A percentile compares a stretch with the other conserved stretches of the same genome.
phyloP scores from a whole-genome alignment of 2,888 invertebrate species.

The Drosophila limbata region DNA sequence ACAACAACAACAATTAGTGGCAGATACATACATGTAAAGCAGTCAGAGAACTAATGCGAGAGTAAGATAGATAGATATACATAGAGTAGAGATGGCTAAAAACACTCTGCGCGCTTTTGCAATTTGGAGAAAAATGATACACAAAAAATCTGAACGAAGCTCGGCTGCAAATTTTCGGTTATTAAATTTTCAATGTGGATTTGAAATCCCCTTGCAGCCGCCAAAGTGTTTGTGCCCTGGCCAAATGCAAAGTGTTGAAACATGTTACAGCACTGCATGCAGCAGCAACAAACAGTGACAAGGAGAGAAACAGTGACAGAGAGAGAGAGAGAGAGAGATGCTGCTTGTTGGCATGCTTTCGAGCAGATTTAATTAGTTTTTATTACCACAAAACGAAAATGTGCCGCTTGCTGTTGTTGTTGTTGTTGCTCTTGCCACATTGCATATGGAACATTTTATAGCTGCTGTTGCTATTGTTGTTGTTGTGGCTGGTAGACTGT shows the following conservation, averaged over 20 bases:
- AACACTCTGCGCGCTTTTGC: slow-evolving; percentile 37
- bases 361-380: slow-evolving; percentile 69
- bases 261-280: slow-evolving; percentile 61
- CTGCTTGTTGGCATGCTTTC: slow-evolving; percentile 54
- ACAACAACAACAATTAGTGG: slow-evolving; percentile 32
- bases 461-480: slow-evolving; percentile 1
- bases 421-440: slow-evolving; percentile 18
- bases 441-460: slow-evolving; percentile 17
- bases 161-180: slow-evolving; percentile 68
- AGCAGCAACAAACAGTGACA: slow-evolving; percentile 14
- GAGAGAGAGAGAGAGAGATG: background rate
- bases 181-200: slow-evolving; percentile 79
- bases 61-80: slow-evolving; percentile 15
- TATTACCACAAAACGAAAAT: slow-evolving; percentile 44
- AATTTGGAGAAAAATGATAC: slow-evolving; percentile 37
- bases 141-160: slow-evolving; percentile 32
- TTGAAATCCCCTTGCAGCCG: slow-evolving; percentile 57
- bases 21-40: slow-evolving; percentile 18
- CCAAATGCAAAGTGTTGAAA: slow-evolving; percentile 75
- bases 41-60: background rate
- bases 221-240: slow-evolving; percentile 39
- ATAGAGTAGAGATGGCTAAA: slow-evolving; percentile 3
- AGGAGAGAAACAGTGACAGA: background rate
- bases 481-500: slow-evolving; percentile 13
- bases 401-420: slow-evolving; percentile 37